Base-by-base conservation (phyloP, 2,888 invertebrate species). In the Drosophila rellima region DNA sequence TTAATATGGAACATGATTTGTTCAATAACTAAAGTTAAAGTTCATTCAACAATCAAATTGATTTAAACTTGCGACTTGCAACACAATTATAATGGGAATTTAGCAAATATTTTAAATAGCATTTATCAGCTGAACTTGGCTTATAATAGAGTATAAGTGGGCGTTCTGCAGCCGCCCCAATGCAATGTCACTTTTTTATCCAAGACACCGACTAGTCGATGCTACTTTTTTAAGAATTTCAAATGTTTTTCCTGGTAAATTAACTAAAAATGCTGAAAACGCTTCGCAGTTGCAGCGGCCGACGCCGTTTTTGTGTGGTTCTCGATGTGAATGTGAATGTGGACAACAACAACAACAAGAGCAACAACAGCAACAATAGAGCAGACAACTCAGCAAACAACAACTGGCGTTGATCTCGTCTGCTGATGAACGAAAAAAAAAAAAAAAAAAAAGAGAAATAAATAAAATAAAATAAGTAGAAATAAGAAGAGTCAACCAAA, bases 181-280 rank as follows among this genome's bases (percentile, higher is more conserved):
- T 69, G 67, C 67, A 35, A 55, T 44, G 55, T 33, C 20, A 23
- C 10, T 29, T 40, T 75, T 78, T 86, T 74, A 79, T 74, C 50
- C 54, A 59, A 69, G 52, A 20, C 54, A 67, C 26, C 57, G 69
- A 74, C 79, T 84, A 84, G 82, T 85, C 73, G 84, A 75, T 72
- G 85, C 80, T 60, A 78, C 82, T 90, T 88, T 88, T 87, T 89
- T 90, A 90, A 90, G 89, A 91, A 91, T 91, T 85, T 85, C 91
- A 90, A 90, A 91, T 90, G 90, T 88, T 91, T 86, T 91, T 91
- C 91, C 84, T 88, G 88, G 88, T 90, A 91, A 91, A 91, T 91
- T 91, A 90, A 91, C 91, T 91, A 91, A 91, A 91, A 91, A 91
- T 91, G 90, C 83, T 91, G 85, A 91, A 91, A 91, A 90, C 90